Base-by-base conservation (phyloP, 2,888 invertebrate genomes). In the Pseudococcus longispinus region DNA sequence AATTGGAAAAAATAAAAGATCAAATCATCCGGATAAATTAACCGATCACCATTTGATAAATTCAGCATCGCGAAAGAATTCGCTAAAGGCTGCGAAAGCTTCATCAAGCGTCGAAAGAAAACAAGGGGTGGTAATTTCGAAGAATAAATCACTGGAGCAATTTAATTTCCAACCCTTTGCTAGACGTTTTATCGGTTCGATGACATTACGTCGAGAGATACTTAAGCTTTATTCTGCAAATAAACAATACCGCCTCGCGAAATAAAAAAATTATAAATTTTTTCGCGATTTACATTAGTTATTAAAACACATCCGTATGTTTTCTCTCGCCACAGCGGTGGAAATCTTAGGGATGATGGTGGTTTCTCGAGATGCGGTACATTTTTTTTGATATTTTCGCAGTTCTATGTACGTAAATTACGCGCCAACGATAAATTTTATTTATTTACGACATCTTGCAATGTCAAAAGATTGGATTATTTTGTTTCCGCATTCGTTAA, bases 391-490 rank as follows among this genome's bases (percentile, higher is more conserved):
- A 42, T 80, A 80, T 80, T 80, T 80, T 42, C 42, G 42, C 77
- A 37, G 37, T 80, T 80, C n/a, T 77, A 18, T 42, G 42, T 80
- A 42, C 29, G n/a, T 80, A 80, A 80, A 80, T 80, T 80, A 80
- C 20, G 15, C 42, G 20, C 42, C 18, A 20, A 80, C 37, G 29
- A 80, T 80, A 80, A 80, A 80, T 80, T 80, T 42, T 80, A 80
- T 80, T 37, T 80, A 80, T 80, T 80, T 42, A 42, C 42, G 77
- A 80, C 77, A 80, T 80, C 77, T 80, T 80, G 77, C 32, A 80
- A 80, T 42, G 77, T 80, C 77, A 80, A 80, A 80, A 80, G 42
- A 80, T 80, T 80, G 77, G 77, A 80, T 80, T 80, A 80, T 80
- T 80, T 80, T 70, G 70, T 70, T 80, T 80, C 77, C 77, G 77